Percentiles rank a stretch among this genome's conserved stretches.
Conservation (phyloP, 2,888 invertebrate species). For the Dexiosoma caninum region DNA sequence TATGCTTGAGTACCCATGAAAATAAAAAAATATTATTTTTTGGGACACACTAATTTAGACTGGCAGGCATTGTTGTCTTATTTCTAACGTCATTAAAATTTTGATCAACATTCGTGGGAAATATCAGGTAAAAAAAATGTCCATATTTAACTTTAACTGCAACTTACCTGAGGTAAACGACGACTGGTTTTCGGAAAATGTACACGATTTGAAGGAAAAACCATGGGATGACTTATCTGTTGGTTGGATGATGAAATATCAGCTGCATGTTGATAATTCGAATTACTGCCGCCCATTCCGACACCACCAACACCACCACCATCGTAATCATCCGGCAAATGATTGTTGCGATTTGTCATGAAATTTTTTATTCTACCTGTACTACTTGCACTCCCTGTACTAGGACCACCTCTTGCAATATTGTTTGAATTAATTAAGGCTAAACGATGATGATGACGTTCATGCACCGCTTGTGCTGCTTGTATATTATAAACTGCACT, state of each 20-base stretch:
- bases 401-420: conserved; percentile 17
- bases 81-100: too few relatives aligned
- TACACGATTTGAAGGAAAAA: conserved; percentile 78
- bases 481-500: conserved; percentile 90
- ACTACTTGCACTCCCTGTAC: not conserved
- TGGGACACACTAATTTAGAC: too few relatives aligned
- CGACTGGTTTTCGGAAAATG: conserved; percentile 83
- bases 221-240: conserved; percentile 76
- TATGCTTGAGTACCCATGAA: too few relatives aligned
- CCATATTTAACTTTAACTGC: not conserved
- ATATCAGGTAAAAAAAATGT: too few relatives aligned
- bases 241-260: conserved; percentile 69
- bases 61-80: too few relatives aligned
- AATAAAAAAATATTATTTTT: too few relatives aligned
- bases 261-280: conserved; percentile 37
- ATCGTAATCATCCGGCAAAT: conserved; percentile 72
- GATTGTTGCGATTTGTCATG: conserved; percentile 72
- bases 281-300: not conserved
- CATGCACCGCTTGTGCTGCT: conserved; percentile 82
- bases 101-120: too few relatives aligned
- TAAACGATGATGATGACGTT: conserved; percentile 78
- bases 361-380: conserved; percentile 12
- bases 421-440: conserved; percentile 69
- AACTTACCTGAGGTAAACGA: conserved; percentile 81
- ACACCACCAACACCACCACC: not conserved